Evolutionary conservation across 2,888 invertebrate genomes (phyloP).

Genomic region (Andrena marginata): DNA sequence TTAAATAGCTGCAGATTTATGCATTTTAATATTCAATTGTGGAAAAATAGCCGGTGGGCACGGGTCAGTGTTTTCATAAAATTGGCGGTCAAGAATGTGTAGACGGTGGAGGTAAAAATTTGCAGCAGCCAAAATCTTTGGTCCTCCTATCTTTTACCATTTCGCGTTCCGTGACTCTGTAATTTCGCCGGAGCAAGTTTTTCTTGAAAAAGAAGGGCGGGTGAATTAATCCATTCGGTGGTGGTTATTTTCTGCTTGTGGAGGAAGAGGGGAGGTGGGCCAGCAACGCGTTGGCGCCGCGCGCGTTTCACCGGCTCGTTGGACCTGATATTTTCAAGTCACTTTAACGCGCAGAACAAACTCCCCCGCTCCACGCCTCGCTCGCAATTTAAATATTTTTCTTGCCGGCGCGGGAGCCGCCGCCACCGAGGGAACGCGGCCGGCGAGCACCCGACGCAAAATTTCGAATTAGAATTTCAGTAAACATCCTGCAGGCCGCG

Average conservation of each 20-base stretch:
- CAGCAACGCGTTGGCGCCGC: slow-evolving; percentile 34
- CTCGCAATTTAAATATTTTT: slow-evolving; percentile 59
- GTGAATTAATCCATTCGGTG: slow-evolving; percentile 7
- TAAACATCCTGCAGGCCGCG: slow-evolving; percentile 34
- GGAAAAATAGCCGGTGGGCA: too few relatives aligned
- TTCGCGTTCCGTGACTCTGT: too few relatives aligned
- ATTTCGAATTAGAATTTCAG: slow-evolving; percentile 48
- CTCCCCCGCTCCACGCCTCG: background rate
- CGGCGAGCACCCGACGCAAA: background rate
- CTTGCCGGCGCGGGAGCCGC: slow-evolving; percentile 6
- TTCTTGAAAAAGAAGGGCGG: background rate
- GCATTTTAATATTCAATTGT: too few relatives aligned
- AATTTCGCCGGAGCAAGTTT: background rate
- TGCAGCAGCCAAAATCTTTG: too few relatives aligned
- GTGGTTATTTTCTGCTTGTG: background rate
- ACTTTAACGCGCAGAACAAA: slow-evolving; percentile 45
- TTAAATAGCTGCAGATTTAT: too few relatives aligned
- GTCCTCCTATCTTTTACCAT: too few relatives aligned
- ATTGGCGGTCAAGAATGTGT: too few relatives aligned
- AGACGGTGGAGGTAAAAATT: too few relatives aligned
- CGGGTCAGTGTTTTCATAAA: too few relatives aligned
- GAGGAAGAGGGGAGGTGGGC: slow-evolving; percentile 12
- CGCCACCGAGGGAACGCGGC: background rate
- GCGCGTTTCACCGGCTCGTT: slow-evolving; percentile 42
- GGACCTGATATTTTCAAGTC: slow-evolving; percentile 45